Base-by-base conservation (phyloP, 2,888 invertebrate genomes). In the Agrilus mali region DNA sequence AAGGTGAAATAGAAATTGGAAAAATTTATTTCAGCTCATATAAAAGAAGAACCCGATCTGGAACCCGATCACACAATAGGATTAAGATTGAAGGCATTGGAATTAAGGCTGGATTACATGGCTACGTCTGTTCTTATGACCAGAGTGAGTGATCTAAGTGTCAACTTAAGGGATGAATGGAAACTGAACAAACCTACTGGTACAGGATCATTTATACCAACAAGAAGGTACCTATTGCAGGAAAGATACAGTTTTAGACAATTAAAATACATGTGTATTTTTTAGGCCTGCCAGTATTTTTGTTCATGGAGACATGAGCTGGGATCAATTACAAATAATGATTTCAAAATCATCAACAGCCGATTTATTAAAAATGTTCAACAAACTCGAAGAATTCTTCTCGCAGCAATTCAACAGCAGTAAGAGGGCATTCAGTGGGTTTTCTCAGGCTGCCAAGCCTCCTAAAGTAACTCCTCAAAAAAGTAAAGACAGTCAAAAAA, bases 311-410 rank as follows among this genome's bases (percentile, higher is more conserved):
- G 87, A 89, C 55, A 73, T 96, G 42, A 80, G 81, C 48, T 98
- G 97, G 97, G 92, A 94, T 63, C 95, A 89, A 61, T 74, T 97
- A 36, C 96, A 98, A 71, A 78, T 97, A 56, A 86, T 98, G 77
- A 95, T 98, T 63, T 92, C 90, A 5, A 88, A 93, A 65, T 93
- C 93, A 39, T 98, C 97, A 2, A 95, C 96, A 0, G 92, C 93
- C 0, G 97, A 98, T 70, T 72, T 98, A 46, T 72, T 95, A 39
- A 97, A 96, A 71, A 96, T 98, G 87, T 92, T 86, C 63, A 84
- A 87, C 51, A 96, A 96, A 61, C 73, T 98, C 32, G 93, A 94
- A 57, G 94, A 96, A 68, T 98, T 98, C 73, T 96, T 98, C 70
- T 86, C 89, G 48, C 95, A 95, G 65, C 96, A 97, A 71, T 93